These are phyloP conservation scores for Girardinus metallicus DNA, from an alignment of 2,797 vertebrate species.

Conservation along the genomic window DNA sequence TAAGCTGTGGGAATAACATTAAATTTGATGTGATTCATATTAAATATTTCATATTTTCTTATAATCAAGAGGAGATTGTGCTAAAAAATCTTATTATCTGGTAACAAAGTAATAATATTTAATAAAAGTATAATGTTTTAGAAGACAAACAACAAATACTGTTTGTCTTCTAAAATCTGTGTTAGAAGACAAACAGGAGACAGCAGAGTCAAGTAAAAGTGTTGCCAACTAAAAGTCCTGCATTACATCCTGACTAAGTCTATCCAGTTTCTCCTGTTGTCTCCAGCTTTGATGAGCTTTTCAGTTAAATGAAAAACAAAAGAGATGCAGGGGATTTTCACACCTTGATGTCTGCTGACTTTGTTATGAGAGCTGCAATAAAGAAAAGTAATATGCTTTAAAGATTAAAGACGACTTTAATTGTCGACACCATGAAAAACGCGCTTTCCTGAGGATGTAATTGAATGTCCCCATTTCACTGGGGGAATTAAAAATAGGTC, in stretches of 20 bases:
- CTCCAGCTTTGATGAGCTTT: slow-evolving; percentile 74
- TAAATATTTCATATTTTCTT: no score
- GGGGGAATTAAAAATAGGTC: slow-evolving; percentile 83
- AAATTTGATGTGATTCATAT: no score
- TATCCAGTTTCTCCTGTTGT: slow-evolving; percentile 41
- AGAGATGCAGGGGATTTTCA: slow-evolving; percentile 64
- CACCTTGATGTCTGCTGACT: slow-evolving; percentile 76
- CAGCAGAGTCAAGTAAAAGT: background rate
- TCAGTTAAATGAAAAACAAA: slow-evolving; percentile 81
- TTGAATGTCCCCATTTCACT: slow-evolving; percentile 80
- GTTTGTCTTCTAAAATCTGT: background rate
- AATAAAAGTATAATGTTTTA: no score
- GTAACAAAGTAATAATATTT: no score
- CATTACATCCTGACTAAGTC: slow-evolving; percentile 2
- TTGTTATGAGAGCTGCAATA: slow-evolving; percentile 82
- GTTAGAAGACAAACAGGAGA: background rate
- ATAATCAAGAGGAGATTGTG: no score
- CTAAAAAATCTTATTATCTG: no score
- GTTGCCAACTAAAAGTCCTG: background rate
- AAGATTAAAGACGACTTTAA: slow-evolving; percentile 88
- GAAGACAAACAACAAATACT: no score
- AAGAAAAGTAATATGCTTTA: slow-evolving; percentile 85
- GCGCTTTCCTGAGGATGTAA: slow-evolving; percentile 76
- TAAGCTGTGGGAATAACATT: no score
- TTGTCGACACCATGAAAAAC: slow-evolving; percentile 80